Base-by-base conservation (phyloP, 1,140 invertebrate species). In the Elymnias hypermnestra region DNA sequence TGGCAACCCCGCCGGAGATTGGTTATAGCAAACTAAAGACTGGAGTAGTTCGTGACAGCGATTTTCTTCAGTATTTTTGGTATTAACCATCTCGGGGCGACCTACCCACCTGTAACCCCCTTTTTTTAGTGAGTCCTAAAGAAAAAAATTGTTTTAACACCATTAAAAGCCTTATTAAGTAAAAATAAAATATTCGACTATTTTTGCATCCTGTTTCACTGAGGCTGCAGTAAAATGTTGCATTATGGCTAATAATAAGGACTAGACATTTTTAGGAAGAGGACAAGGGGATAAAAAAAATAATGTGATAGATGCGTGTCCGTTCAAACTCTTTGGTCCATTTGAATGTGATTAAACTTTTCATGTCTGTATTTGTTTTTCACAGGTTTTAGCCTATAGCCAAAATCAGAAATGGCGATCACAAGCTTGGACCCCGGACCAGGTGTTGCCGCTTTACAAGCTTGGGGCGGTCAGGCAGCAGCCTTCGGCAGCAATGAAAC, bases 21-120 rank as follows among this genome's bases (percentile, higher is more conserved):
- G 79, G 77, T 77, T 78, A 72, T 65, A 69, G 51, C 64, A 71
- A 61, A 77, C 57, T 73, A 70, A 81, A 76, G 76, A 76, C 85
- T 87, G 85, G 74, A 87, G 85, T 87, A 87, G 85, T 87, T 87
- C 85, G 82, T 79, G 47, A 49, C n/a, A 66, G 63, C 79, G 86
- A 86, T 87, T 87, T 87, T 85, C 86, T 87, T 87, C 86, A 87
- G 86, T 86, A 78, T 77, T 85, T 74, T 76, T 78, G 61, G 56
- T 75, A 70, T 62, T 74, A 81, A 78, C 78, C 78, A 76, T 74
- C 74, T 82, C 76, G 60, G 51, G 63, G 60, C 60, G 44, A 60
- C 57, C 45, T 53, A 44, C 43, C 56, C 56, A 58, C 61, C 54
- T 48, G 53, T 62, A 49, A 46, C 49, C 72, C 63, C 53, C 45